Base-by-base conservation (phyloP, 2,797 vertebrate genomes). In the Microchirus variegatus region DNA sequence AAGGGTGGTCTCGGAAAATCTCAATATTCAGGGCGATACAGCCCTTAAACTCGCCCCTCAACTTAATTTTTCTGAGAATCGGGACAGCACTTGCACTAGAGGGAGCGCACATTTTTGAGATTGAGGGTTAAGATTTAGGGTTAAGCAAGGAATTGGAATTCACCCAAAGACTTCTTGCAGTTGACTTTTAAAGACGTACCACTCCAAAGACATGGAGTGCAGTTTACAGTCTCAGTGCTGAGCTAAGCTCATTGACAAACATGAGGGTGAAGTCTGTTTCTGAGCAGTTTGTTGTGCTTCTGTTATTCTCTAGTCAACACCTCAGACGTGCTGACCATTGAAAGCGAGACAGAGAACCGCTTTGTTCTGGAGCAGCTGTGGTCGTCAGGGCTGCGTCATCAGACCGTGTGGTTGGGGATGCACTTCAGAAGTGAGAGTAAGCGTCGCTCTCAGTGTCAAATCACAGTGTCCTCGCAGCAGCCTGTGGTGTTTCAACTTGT, bases 341-440 rank as follows among this genome's bases (percentile, higher is more conserved):
- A 93, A 82, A 93, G 91, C 53, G 94, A 95, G 75, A 89, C 88
- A 4, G 96, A 98, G 90, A 95, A 94, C 54, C 86, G 84, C 3
- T 98, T 98, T 82, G 71, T 97, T 60, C 86, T 95, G 82, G 91
- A 96, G 81, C 94, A 97, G 86, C 78, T 96, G 51, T 89, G 81
- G 75, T 83, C 63, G 9, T 83, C 49, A 2, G 92, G 90, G 37
- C 89, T 93, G 68, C 90, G 89, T 40, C 91, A 94, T 56, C 93
- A 93, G 67, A 87, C 67, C 19, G 71, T 98, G 73, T 99, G 97
- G 96, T 81, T 98, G 86, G 95, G 95, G 56, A 90, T 90, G 84
- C 83, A 90, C 63, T 94, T 93, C 74, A 90, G 93, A 54, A 78
- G 69, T 19, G 85, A 93, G 72, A 92, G 96, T 98, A 94, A 95